A percentile compares a stretch with the other conserved stretches of the same genome.
phyloP scores from a whole-genome alignment of 2,113 vertebrate genomes.

The Entelurus aequoreus region DNA sequence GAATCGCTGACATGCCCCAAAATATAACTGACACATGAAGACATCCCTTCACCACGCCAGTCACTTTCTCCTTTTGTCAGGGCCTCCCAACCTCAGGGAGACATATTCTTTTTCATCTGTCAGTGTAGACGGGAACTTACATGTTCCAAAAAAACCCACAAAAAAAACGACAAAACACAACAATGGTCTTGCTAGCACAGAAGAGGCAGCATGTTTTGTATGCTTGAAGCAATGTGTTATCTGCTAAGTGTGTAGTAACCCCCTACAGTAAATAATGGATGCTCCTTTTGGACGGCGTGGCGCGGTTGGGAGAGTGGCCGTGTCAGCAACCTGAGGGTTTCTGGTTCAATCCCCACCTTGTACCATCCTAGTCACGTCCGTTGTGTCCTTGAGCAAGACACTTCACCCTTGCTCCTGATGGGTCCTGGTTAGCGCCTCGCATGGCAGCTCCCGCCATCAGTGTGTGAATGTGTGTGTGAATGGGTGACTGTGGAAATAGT shows the following conservation, averaged over 20 bases:
- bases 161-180: conserved; percentile 51
- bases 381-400: no score
- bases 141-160: conserved; percentile 38
- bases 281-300: conserved; percentile 30
- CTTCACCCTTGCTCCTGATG: no score
- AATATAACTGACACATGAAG: conserved; percentile 37
- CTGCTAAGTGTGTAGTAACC: conserved; percentile 68
- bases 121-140: conserved; percentile 67
- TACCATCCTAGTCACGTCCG: no score
- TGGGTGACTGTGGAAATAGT: no score
- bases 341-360: no score
- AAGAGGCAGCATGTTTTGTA: conserved; percentile 63
- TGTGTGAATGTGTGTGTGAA: no score
- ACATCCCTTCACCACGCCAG: conserved; percentile 19
- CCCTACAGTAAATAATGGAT: conserved; percentile 70
- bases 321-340: no score
- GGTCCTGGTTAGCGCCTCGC: no score
- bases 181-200: conserved; percentile 55
- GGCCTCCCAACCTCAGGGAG: conserved; percentile 59
- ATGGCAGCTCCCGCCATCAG: no score
- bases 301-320: no score
- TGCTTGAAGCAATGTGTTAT: conserved; percentile 72
- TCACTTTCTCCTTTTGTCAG: conserved; percentile 29
- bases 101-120: conserved; percentile 68
- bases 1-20: conserved; percentile 19